Evolutionary conservation across 2,888 invertebrate species (phyloP).

Genomic region (Heliconius sara): DNA sequence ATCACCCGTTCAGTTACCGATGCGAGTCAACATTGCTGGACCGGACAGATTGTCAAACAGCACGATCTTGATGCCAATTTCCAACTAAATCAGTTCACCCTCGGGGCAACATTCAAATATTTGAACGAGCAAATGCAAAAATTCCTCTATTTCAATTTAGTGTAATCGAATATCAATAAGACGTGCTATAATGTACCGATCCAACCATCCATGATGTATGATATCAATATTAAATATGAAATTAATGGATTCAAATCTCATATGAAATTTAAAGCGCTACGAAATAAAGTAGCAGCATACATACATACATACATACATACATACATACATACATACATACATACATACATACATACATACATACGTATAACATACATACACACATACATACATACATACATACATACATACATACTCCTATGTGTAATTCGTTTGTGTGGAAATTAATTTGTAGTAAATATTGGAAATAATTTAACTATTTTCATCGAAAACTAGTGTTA

Average conservation of each 20-base stretch:
- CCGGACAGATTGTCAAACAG: slow-evolving; percentile 18
- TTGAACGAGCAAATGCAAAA: neutral
- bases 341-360: too few relatives aligned
- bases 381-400: too few relatives aligned
- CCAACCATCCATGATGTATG: too few relatives aligned
- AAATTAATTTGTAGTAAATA: neutral
- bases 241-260: neutral
- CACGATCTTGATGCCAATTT: slow-evolving; percentile 15
- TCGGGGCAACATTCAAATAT: neutral
- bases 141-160: neutral
- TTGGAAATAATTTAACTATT: neutral
- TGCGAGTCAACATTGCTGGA: slow-evolving; percentile 3
- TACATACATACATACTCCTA: neutral
- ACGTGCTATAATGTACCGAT: neutral
- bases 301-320: too few relatives aligned
- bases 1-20: slow-evolving; percentile 3
- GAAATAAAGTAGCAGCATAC: neutral
- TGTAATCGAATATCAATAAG: neutral
- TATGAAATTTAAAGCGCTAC: neutral
- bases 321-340: too few relatives aligned
- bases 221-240: neutral
- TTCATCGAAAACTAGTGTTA: neutral
- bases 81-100: slow-evolving; percentile 13
- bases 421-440: neutral
- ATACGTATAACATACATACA: too few relatives aligned